These are phyloP conservation scores for Vireo altiloquus DNA, from an alignment of 2,113 vertebrate species.

Conservation along the genomic window DNA sequence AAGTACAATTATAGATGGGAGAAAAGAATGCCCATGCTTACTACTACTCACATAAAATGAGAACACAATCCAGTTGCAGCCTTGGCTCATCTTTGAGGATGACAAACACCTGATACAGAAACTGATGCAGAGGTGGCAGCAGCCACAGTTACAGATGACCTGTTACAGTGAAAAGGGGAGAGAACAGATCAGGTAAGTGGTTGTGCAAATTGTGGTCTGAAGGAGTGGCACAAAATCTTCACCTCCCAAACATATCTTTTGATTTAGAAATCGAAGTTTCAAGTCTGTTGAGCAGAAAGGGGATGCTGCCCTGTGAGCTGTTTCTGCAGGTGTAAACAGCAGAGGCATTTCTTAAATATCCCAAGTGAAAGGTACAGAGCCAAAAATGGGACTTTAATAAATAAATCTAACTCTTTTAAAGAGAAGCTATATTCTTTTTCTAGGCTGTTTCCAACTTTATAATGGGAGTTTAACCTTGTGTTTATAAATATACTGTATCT, in stretches of 20 bases:
- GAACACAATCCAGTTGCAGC: background rate
- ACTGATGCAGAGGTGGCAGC: background rate
- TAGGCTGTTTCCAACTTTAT: background rate
- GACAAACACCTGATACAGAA: background rate
- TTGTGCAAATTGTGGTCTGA: background rate
- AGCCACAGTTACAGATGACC: background rate
- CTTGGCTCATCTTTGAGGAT: background rate
- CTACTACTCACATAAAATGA: background rate
- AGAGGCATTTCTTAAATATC: background rate
- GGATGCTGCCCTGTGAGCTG: background rate
- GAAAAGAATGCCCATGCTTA: background rate
- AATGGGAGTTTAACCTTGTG: background rate
- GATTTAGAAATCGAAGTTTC: background rate
- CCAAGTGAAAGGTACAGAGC: background rate
- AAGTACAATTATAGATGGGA: background rate
- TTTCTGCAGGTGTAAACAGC: background rate
- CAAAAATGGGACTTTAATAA: background rate
- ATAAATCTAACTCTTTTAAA: background rate
- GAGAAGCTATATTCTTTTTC: background rate
- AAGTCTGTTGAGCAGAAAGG: background rate
- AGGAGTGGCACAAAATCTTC: background rate
- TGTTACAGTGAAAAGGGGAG: background rate
- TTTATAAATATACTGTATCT: background rate
- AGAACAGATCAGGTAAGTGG: background rate
- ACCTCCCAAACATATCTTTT: background rate